Evolutionary conservation across 2,888 invertebrate genomes (phyloP), one percentile per base, ranked within the genome.

Genomic region (Drosophila yooni): DNA sequence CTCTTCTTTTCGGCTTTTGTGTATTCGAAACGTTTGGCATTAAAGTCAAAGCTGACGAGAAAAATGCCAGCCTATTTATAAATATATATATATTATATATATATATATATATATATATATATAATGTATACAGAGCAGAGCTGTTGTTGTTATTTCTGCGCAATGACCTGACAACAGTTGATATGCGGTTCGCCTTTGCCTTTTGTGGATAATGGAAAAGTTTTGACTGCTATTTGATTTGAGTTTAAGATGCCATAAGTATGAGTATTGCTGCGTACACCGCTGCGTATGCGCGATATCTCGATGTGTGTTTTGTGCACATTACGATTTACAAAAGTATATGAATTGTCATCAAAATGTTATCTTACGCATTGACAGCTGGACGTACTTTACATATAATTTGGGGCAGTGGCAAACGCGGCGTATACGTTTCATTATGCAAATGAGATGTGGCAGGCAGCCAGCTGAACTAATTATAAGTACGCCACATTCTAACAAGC

Each of bases 161-260:
- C 77, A 71, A 72, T 70, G 81, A 71, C 79, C 79, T 79, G 85
- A 78, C 79, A 84, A 79, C 85, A 81, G 79, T 84, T 81, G 85
- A 81, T 82, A 83, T 88, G 88, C 83, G 84, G 88, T 88, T 89
- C 66, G 69, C 53, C 61, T 48, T 53, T 73, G 79, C 72, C 72
- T 77, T 46, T 46, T 81, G 70, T 82, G 83, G 76, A 90, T 75
- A 90, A 85, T 85, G 90, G 82, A 90, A 90, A 90, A 82, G 76
- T 90, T 85, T 90, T 88, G 90, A 90, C 83, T 85, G 87, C 87
- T 84, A 87, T 87, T 89, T 87, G 84, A 87, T 84, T 89, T 80
- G 85, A 82, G 84, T 82, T 78, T 75, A 70, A 78, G 78, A 72
- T 78, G 63, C 58, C 53, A 70, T 65, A 56, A 29, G 58, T 60